phyloP scores from a whole-genome alignment of 2,113 vertebrate genomes.

The Nothoprocta perdicaria region DNA sequence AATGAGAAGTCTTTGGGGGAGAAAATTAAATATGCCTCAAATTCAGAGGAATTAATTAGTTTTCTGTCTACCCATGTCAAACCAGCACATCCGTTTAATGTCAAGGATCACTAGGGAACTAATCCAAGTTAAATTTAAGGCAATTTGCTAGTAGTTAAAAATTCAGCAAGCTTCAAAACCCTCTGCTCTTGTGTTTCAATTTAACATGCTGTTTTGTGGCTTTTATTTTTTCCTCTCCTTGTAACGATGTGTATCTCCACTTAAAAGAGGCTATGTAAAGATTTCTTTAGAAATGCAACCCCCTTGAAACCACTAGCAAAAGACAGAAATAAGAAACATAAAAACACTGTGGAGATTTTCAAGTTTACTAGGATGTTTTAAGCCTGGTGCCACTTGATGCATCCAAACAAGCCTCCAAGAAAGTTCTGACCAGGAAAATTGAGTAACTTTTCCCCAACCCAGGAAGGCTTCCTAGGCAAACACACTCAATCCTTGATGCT shows the following conservation, averaged over 20 bases:
- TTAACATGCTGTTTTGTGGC: slow-evolving; percentile 40
- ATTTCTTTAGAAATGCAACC: neutral
- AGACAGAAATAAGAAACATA: neutral
- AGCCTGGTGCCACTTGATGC: neutral
- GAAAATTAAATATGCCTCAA: slow-evolving; percentile 66
- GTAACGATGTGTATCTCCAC: neutral
- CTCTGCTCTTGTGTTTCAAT: slow-evolving; percentile 29
- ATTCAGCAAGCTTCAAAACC: slow-evolving; percentile 66
- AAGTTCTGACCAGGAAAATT: neutral
- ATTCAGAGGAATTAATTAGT: slow-evolving; percentile 72
- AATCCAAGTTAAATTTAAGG: slow-evolving; percentile 70
- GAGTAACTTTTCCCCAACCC: neutral
- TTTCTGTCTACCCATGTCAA: slow-evolving; percentile 70
- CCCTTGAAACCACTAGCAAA: neutral
- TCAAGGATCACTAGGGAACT: slow-evolving; percentile 65
- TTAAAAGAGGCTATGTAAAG: neutral
- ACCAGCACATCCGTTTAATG: slow-evolving; percentile 65
- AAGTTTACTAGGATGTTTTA: neutral
- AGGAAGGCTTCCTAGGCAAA: neutral
- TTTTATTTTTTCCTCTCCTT: fast-evolving
- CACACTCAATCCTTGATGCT: neutral
- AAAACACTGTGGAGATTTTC: neutral
- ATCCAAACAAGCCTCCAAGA: neutral
- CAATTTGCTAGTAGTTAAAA: slow-evolving; percentile 73
- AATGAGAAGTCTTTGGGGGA: slow-evolving; percentile 59